A percentile compares a stretch with the other conserved stretches of the same genome.
Evolutionary conservation across 2,113 vertebrate genomes (phyloP).

Genomic region (Coptodon bakossiorum): DNA sequence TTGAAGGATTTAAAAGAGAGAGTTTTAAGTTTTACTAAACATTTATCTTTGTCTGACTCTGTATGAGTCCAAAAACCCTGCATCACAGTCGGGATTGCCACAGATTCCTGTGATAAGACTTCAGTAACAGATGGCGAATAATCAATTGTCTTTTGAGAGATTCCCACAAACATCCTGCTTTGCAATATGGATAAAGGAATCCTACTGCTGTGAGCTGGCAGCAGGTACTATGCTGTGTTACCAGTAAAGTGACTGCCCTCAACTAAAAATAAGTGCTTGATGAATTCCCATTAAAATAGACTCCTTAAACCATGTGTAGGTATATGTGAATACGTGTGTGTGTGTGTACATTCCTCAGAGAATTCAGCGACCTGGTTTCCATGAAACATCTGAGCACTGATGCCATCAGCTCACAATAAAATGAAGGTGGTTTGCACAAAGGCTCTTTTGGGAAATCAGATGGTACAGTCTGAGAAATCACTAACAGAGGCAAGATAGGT

Average conservation of each 20-base stretch:
- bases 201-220: background rate
- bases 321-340: background rate
- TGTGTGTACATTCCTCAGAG: background rate
- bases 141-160: background rate
- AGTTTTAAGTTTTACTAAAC: background rate
- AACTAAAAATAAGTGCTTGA: slow-evolving; percentile 18
- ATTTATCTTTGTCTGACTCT: background rate
- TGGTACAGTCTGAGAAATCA: background rate
- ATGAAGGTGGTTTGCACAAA: background rate
- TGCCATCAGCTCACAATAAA: background rate
- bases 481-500: background rate
- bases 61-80: background rate
- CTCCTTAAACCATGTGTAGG: background rate
- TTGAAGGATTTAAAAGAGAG: background rate
- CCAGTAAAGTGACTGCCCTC: background rate
- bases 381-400: background rate
- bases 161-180: background rate
- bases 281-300: slow-evolving; percentile 4
- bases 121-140: background rate
- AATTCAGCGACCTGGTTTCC: slow-evolving; percentile 21
- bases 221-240: background rate
- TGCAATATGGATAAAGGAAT: background rate
- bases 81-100: background rate
- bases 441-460: background rate
- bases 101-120: background rate